phyloP scores from a whole-genome alignment of 1,140 invertebrate genomes.

The Calephelis nemesis region DNA sequence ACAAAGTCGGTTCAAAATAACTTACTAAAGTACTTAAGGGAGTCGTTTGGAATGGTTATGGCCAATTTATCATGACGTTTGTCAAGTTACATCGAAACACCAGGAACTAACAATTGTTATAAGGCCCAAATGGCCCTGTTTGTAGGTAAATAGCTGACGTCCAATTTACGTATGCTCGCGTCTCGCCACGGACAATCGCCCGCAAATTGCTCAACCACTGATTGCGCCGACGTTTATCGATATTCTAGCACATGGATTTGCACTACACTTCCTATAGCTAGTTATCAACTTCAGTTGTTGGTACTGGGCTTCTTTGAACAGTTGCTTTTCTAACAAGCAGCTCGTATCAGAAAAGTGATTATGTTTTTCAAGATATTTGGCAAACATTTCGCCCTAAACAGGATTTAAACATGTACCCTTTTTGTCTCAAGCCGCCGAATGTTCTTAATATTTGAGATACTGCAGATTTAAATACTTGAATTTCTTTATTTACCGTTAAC shows the following conservation, averaged over 20 bases:
- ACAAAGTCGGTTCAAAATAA: neutral
- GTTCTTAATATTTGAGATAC: no score
- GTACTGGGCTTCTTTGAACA: no score
- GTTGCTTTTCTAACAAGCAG: no score
- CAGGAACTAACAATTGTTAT: constrained; percentile 36
- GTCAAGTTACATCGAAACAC: constrained; percentile 20
- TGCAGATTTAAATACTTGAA: no score
- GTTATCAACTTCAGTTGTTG: no score
- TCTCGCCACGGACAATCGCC: constrained; percentile 69
- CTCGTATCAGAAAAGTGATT: no score
- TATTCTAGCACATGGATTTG: constrained; percentile 54
- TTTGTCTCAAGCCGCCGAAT: no score
- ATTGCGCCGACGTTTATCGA: constrained; percentile 72
- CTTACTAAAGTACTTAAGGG: neutral
- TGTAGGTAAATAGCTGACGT: constrained; percentile 49
- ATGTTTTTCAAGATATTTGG: no score
- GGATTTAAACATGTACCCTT: no score
- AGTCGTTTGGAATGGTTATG: constrained; percentile 2
- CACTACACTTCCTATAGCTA: constrained; percentile 27
- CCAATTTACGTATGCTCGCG: constrained; percentile 64
- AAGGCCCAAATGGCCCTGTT: constrained; percentile 46
- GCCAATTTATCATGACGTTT: constrained; percentile 15
- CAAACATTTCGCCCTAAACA: no score
- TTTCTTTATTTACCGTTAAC: no score
- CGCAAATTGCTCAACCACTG: constrained; percentile 67